Evolutionary conservation across 2,888 invertebrate species (phyloP).

Genomic region (Plemyria rubiginata): DNA sequence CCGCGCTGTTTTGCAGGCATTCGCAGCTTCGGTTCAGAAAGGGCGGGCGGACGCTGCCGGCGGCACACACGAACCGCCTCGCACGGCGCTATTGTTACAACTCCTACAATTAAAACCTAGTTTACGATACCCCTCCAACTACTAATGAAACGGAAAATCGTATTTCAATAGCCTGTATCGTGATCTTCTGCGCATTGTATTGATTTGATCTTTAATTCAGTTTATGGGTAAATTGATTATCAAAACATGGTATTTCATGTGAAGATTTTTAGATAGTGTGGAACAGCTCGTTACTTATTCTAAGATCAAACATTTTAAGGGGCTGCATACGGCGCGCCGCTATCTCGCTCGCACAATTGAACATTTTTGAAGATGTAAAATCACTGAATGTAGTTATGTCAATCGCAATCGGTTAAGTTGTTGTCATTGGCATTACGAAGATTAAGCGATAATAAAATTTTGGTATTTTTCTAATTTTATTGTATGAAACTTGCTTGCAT

Average conservation of each 20-base stretch:
- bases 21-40: conserved; percentile 58
- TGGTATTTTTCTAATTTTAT: too few relatives aligned
- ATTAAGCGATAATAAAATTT: too few relatives aligned
- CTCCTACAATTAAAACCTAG: conserved; percentile 72
- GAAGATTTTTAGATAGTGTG: background rate
- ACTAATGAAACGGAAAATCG: conserved; percentile 59
- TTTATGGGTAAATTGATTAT: conserved; percentile 10
- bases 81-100: conserved; percentile 73
- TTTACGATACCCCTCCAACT: conserved; percentile 63
- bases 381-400: too few relatives aligned
- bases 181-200: conserved; percentile 41
- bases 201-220: conserved; percentile 21
- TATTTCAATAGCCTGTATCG: conserved; percentile 54
- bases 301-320: background rate
- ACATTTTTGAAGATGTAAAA: too few relatives aligned
- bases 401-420: too few relatives aligned
- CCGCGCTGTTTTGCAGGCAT: conserved; percentile 50
- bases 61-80: conserved; percentile 70
- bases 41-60: conserved; percentile 69
- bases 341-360: too few relatives aligned
- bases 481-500: too few relatives aligned
- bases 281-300: background rate
- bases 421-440: too few relatives aligned
- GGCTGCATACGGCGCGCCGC: too few relatives aligned
- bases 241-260: background rate